phyloP scores from a whole-genome alignment of 2,797 vertebrate species.

The Sphaeramia orbicularis region DNA sequence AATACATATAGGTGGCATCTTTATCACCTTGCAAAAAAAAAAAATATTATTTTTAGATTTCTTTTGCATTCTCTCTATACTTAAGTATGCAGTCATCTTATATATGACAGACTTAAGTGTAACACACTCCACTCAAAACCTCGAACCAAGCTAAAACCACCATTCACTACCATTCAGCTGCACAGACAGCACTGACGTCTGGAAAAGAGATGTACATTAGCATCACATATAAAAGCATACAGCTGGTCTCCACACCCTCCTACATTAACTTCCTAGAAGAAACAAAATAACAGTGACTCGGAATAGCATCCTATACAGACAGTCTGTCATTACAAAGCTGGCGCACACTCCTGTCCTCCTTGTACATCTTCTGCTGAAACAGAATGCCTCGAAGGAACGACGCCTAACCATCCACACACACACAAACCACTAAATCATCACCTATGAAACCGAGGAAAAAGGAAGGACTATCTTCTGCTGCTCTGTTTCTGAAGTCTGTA shows the following conservation, averaged over 20 bases:
- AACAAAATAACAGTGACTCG: slow-evolving; percentile 71
- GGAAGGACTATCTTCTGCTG: slow-evolving; percentile 16
- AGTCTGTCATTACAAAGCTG: slow-evolving; percentile 77
- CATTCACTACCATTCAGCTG: slow-evolving; percentile 17
- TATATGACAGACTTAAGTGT: background rate
- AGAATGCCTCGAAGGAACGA: slow-evolving; percentile 49
- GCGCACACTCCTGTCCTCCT: slow-evolving; percentile 41
- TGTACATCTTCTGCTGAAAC: slow-evolving; percentile 59
- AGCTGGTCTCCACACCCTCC: slow-evolving; percentile 60
- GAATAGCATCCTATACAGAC: slow-evolving; percentile 74
- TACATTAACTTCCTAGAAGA: slow-evolving; percentile 61
- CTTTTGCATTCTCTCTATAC: too few relatives aligned
- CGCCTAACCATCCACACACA: slow-evolving; percentile 27
- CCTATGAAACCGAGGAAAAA: slow-evolving; percentile 45
- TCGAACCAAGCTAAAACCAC: background rate
- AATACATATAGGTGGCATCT: too few relatives aligned
- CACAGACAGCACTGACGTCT: slow-evolving; percentile 28
- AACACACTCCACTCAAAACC: background rate
- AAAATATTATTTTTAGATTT: too few relatives aligned
- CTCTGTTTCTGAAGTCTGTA: slow-evolving; percentile 27
- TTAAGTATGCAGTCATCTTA: too few relatives aligned
- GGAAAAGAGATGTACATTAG: slow-evolving; percentile 59
- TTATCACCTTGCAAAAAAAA: too few relatives aligned
- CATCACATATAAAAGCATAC: slow-evolving; percentile 44
- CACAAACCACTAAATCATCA: slow-evolving; percentile 70